phyloP scores from a whole-genome alignment of 2,888 invertebrate genomes.

The Hirudinaria manillensis region DNA sequence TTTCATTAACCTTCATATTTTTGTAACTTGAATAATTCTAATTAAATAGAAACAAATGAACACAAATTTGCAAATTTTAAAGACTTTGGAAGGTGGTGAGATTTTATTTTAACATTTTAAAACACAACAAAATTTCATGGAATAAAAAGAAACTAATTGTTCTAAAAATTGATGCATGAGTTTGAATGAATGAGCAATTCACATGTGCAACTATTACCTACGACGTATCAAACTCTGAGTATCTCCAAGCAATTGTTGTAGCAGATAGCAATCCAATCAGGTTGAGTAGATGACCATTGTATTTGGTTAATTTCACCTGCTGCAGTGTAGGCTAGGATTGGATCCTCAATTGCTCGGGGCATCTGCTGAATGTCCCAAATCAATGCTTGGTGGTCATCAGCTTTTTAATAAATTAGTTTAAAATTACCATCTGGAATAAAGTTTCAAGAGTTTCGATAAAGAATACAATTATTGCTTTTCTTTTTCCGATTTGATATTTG shows the following conservation, averaged over 20 bases:
- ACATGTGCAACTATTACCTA: too few species aligned
- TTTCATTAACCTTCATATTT: too few species aligned
- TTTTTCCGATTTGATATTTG: too few species aligned
- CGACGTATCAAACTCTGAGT: slow-evolving; percentile 68
- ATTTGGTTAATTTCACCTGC: slow-evolving; percentile 99
- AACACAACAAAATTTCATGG: too few species aligned
- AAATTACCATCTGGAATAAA: not conserved
- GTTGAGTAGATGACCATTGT: slow-evolving; percentile 99
- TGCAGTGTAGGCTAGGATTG: slow-evolving; percentile 89
- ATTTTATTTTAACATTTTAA: too few species aligned
- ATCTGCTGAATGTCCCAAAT: slow-evolving; percentile 99
- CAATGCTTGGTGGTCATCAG: slow-evolving; percentile 96
- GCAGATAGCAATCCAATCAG: slow-evolving; percentile 99
- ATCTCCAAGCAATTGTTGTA: slow-evolving; percentile 97
- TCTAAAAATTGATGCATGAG: too few species aligned
- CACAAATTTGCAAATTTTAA: too few species aligned
- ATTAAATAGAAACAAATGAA: too few species aligned
- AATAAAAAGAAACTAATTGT: too few species aligned
- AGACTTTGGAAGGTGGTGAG: too few species aligned
- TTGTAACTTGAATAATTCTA: too few species aligned
- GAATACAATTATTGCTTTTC: not conserved
- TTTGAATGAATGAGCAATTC: too few species aligned
- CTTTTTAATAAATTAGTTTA: slow-evolving; percentile 52
- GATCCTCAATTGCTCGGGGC: slow-evolving; percentile 98
- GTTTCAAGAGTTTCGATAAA: not conserved